Evolutionary conservation across 2,797 vertebrate species (phyloP).

Genomic region (Xerus rutilus): DNA sequence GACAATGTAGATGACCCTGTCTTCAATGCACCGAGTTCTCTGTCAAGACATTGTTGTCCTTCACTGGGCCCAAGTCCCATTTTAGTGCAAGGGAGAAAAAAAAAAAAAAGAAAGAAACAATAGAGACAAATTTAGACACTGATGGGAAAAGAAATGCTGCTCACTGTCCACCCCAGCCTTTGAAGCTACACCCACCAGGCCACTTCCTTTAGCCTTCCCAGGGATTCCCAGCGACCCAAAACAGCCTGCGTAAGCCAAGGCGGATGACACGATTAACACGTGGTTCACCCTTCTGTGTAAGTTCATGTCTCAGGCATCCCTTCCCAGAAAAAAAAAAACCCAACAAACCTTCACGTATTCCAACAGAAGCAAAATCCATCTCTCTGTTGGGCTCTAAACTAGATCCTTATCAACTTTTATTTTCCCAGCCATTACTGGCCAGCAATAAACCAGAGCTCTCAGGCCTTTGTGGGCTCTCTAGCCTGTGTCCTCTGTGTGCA

Average conservation of each 20-base stretch:
- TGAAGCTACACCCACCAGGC: slow-evolving; percentile 88
- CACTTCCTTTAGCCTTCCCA: slow-evolving; percentile 90
- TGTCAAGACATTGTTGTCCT: slow-evolving; percentile 93
- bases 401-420: slow-evolving; percentile 40
- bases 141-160: slow-evolving; percentile 91
- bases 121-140: slow-evolving; percentile 91
- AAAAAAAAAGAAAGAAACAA: slow-evolving; percentile 88
- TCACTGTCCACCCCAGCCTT: slow-evolving; percentile 89
- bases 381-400: background rate
- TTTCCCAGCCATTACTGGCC: background rate
- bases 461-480: background rate
- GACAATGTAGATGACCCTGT: slow-evolving; percentile 90
- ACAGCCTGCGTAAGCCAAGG: slow-evolving; percentile 67
- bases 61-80: slow-evolving; percentile 90
- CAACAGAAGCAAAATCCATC: slow-evolving; percentile 43
- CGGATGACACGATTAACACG: slow-evolving; percentile 81
- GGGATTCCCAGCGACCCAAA: slow-evolving; percentile 84
- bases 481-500: background rate
- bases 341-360: background rate
- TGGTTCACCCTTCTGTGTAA: slow-evolving; percentile 79
- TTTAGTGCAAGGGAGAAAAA: slow-evolving; percentile 85
- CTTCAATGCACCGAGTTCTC: slow-evolving; percentile 89
- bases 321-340: slow-evolving; percentile 30
- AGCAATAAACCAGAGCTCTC: background rate
- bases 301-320: slow-evolving; percentile 76